A percentile compares a stretch with the other conserved stretches of the same genome.
These are phyloP conservation scores for Antennarius striatus DNA, from an alignment of 2,113 vertebrate genomes.

Conservation along the genomic window DNA sequence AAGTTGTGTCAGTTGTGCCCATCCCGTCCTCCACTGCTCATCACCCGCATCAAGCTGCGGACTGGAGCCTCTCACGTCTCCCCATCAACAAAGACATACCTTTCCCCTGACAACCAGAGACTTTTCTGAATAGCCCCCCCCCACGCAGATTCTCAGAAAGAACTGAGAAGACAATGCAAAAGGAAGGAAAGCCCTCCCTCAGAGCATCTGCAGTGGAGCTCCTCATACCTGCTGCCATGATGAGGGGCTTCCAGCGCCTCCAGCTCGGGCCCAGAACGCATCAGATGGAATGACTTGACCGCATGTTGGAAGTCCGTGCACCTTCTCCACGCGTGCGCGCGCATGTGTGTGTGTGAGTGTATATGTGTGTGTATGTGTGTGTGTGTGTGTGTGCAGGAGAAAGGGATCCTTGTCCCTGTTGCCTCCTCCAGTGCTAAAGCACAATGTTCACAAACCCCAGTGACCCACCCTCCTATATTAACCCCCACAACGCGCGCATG, in stretches of 20 bases:
- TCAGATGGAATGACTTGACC: slow-evolving; percentile 7
- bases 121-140: not conserved
- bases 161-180: not conserved
- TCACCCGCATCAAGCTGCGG: not conserved
- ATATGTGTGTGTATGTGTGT: not conserved
- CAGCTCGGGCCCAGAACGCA: slow-evolving; percentile 9
- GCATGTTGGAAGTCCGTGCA: slow-evolving; percentile 27
- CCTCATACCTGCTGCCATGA: slow-evolving; percentile 77
- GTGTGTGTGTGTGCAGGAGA: slow-evolving; percentile 25
- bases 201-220: slow-evolving; percentile 39
- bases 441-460: slow-evolving; percentile 41
- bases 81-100: slow-evolving; percentile 62
- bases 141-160: not conserved
- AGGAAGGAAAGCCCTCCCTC: not conserved
- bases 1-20: not conserved
- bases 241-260: slow-evolving; percentile 51
- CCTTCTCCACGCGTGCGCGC: not conserved
- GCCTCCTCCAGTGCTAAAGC: slow-evolving; percentile 18
- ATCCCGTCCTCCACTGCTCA: not conserved
- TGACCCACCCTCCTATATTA: slow-evolving; percentile 53
- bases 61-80: slow-evolving; percentile 1
- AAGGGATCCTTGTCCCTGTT: slow-evolving; percentile 1
- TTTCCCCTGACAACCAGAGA: slow-evolving; percentile 72
- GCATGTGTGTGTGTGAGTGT: slow-evolving; percentile 15
- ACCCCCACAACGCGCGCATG: slow-evolving; percentile 17